Conservation (phyloP, 2,888 invertebrate species). For the Ischnura elegans region DNA sequence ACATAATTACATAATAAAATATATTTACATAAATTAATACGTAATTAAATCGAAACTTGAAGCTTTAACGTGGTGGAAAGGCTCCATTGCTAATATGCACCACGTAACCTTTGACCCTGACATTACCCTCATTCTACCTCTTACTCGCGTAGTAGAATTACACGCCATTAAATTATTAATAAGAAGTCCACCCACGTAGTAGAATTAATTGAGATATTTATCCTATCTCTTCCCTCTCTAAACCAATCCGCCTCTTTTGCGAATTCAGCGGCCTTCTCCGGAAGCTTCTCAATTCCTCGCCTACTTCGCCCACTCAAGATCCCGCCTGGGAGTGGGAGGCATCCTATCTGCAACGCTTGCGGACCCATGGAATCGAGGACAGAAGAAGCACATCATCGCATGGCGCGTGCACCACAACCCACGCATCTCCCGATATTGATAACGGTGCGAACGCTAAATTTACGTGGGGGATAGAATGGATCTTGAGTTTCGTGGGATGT, state of each 20-base stretch:
- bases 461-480: too few species aligned
- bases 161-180: too few species aligned
- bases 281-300: neutral
- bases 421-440: neutral
- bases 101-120: too few species aligned
- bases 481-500: too few species aligned
- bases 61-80: too few species aligned
- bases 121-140: neutral
- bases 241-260: neutral
- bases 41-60: too few species aligned
- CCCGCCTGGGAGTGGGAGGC: neutral
- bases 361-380: neutral
- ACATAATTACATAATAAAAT: too few species aligned
- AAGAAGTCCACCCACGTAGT: neutral
- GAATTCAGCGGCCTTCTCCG: neutral
- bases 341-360: neutral
- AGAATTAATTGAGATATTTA: neutral
- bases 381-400: neutral
- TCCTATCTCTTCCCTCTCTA: neutral
- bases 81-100: too few species aligned
- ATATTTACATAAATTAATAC: too few species aligned
- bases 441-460: too few species aligned
- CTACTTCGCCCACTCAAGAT: neutral
- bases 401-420: neutral
- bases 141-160: too few species aligned